phyloP scores from a whole-genome alignment of 2,888 invertebrate genomes.

The Ditula angustiorana region DNA sequence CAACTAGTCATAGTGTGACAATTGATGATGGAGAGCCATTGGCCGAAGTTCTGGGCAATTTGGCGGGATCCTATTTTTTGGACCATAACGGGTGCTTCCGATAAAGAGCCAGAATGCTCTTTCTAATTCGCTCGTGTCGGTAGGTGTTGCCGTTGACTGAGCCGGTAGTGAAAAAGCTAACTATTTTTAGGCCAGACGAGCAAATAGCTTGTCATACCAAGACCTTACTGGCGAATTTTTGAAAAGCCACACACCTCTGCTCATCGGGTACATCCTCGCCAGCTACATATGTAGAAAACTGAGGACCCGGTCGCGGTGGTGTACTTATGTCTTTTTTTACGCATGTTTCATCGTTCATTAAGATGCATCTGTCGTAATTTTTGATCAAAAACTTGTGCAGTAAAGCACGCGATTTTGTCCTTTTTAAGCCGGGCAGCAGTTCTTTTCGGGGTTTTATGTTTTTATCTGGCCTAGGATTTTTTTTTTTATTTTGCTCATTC shows the following conservation, averaged over 20 bases:
- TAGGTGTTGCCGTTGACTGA: no score
- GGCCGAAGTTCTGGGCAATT: conserved; percentile 9
- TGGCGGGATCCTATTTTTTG: conserved; percentile 4
- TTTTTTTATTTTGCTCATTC: not conserved
- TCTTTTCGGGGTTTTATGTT: not conserved
- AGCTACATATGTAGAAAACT: no score
- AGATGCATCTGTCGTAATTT: not conserved
- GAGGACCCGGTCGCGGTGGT: no score
- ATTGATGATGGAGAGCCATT: not conserved
- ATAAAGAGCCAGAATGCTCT: no score
- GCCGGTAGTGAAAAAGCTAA: no score
- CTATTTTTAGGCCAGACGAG: no score
- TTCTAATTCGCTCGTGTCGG: no score
- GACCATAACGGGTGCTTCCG: not conserved
- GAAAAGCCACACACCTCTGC: no score
- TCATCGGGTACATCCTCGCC: no score
- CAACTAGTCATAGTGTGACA: no score
- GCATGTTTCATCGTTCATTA: not conserved
- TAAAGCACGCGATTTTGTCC: not conserved
- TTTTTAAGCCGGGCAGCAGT: not conserved
- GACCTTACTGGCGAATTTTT: no score
- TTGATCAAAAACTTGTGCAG: not conserved
- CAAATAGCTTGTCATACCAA: no score
- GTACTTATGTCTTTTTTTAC: not conserved
- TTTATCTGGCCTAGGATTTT: not conserved